A percentile compares a stretch with the other conserved stretches of the same genome.
Evolutionary conservation across 2,888 invertebrate genomes (phyloP).

Genomic region (Leucophenga maculata): DNA sequence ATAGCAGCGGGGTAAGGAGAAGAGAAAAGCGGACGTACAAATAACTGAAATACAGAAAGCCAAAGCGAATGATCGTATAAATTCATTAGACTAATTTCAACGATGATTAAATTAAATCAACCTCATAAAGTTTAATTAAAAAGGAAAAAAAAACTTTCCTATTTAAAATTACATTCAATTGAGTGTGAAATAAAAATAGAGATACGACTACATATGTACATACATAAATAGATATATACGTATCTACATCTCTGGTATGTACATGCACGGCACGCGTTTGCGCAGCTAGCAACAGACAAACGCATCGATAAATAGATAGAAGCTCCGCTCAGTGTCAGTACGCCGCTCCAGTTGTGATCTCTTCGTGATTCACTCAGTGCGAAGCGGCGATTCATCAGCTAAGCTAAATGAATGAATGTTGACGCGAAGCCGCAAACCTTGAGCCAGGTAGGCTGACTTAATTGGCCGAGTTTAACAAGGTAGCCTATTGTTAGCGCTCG

Average conservation of each 20-base stretch:
- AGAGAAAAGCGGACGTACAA: no score
- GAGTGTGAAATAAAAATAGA: conserved; percentile 47
- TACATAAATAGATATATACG: conserved; percentile 1
- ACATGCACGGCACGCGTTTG: conserved; percentile 36
- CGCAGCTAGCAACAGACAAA: conserved; percentile 4
- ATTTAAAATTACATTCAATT: conserved; percentile 58
- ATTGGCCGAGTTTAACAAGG: not conserved
- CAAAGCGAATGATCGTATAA: conserved; percentile 44
- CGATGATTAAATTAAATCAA: conserved; percentile 62
- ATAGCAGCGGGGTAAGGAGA: no score
- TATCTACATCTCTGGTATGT: no score
- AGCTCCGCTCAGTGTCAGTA: conserved; percentile 13
- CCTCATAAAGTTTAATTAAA: conserved; percentile 61
- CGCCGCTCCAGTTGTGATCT: no score
- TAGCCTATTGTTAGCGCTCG: not conserved
- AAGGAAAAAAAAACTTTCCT: conserved; percentile 60
- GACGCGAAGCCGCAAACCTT: not conserved
- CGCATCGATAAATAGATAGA: not conserved
- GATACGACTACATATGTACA: not conserved
- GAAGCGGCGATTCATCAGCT: conserved; percentile 16
- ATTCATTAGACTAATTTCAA: conserved; percentile 59
- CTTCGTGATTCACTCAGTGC: no score
- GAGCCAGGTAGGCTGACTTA: conserved; percentile 9
- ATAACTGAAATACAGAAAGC: not conserved
- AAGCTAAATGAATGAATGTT: conserved; percentile 32